phyloP scores from a whole-genome alignment of 2,888 invertebrate species.

The Cryptocheilus praepositus region DNA sequence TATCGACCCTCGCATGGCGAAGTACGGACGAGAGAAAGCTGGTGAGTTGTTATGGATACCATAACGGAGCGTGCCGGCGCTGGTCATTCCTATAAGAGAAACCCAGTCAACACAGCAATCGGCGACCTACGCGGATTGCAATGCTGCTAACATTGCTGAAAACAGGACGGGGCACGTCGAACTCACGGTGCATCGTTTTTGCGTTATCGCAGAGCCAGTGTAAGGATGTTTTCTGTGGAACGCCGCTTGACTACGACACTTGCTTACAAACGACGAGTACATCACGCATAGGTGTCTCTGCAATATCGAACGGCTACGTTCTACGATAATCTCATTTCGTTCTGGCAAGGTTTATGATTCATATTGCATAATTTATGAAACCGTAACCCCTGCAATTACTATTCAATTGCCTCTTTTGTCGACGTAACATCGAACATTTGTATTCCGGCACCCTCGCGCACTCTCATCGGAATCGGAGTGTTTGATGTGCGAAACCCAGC shows the following conservation, averaged over 20 bases:
- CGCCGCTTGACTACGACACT: too few relatives aligned
- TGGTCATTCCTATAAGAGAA: constrained; percentile 52
- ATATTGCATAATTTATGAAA: too few relatives aligned
- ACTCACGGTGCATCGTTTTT: too few relatives aligned
- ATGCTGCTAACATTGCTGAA: too few relatives aligned
- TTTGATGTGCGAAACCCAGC: constrained; percentile 66
- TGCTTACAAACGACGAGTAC: background rate
- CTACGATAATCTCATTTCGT: too few relatives aligned
- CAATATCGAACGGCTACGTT: too few relatives aligned
- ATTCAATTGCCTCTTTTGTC: background rate
- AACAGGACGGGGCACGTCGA: too few relatives aligned
- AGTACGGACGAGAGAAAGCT: constrained; percentile 44
- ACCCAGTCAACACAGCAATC: constrained; percentile 17
- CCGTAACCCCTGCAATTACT: too few relatives aligned
- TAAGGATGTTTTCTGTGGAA: too few relatives aligned
- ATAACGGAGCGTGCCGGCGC: constrained; percentile 33
- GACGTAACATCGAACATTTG: constrained; percentile 12
- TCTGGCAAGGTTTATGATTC: too few relatives aligned
- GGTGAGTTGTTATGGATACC: constrained; percentile 41
- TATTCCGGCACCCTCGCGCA: constrained; percentile 11
- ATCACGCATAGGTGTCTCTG: background rate
- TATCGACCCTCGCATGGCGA: constrained; percentile 22
- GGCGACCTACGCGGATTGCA: constrained; percentile 18
- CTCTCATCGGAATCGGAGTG: constrained; percentile 33
- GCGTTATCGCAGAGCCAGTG: too few relatives aligned